Conservation (phyloP, 2,888 invertebrate genomes). For the Drosophila limbata region DNA sequence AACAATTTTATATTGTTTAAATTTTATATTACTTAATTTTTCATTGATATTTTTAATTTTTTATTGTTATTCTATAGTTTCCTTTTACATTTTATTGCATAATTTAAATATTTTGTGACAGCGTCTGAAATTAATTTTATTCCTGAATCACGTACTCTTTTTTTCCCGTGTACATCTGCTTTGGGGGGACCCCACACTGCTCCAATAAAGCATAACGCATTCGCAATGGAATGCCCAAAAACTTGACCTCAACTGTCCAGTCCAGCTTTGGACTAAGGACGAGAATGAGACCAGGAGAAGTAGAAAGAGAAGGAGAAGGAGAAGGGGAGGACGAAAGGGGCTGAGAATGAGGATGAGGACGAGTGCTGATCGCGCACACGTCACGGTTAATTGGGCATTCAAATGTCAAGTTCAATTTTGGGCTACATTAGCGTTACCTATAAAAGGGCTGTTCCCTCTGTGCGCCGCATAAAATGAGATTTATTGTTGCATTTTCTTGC, state of each 20-base stretch:
- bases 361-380: constrained; percentile 59
- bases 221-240: constrained; percentile 71
- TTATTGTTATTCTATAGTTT: too few relatives aligned
- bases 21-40: too few relatives aligned
- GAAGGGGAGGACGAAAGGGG: not conserved
- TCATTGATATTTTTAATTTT: too few relatives aligned
- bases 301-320: not conserved
- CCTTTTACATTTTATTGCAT: too few relatives aligned
- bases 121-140: not conserved
- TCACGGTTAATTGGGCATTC: constrained; percentile 85
- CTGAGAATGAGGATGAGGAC: constrained; percentile 5
- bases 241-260: constrained; percentile 64
- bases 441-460: constrained; percentile 80
- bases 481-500: constrained; percentile 82
- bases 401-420: constrained; percentile 85
- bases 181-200: constrained; percentile 46
- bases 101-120: too few relatives aligned
- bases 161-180: constrained; percentile 1
- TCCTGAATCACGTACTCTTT: not conserved
- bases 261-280: constrained; percentile 24
- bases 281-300: constrained; percentile 6
- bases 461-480: constrained; percentile 82
- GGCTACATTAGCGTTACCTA: constrained; percentile 85
- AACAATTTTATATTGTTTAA: too few relatives aligned
- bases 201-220: constrained; percentile 73